These are phyloP conservation scores for Tragelaphus imberbis DNA, from an alignment of 2,113 vertebrate species.

Conservation along the genomic window DNA sequence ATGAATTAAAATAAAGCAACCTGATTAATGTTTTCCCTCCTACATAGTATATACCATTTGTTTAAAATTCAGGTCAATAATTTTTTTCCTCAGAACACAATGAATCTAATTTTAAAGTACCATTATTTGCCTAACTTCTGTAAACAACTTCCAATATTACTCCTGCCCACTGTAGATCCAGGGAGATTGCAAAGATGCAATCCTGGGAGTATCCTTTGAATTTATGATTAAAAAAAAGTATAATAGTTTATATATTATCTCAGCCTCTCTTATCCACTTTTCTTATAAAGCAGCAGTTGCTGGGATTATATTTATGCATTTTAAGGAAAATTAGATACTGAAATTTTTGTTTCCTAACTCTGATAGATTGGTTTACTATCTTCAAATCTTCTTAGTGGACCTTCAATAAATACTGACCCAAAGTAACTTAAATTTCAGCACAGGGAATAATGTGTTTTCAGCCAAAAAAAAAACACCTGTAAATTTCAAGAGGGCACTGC, in stretches of 20 bases:
- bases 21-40: not conserved
- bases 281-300: not conserved
- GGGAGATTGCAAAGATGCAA: not conserved
- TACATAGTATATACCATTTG: not conserved
- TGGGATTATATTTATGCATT: not conserved
- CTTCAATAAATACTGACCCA: not conserved
- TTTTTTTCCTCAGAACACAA: not conserved
- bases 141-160: not conserved
- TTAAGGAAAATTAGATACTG: not conserved
- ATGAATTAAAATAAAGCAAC: not conserved
- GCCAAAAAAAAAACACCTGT: not conserved
- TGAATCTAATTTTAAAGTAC: not conserved
- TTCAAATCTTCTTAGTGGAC: not conserved
- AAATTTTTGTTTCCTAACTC: not conserved
- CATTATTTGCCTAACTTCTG: not conserved
- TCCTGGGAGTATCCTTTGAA: not conserved
- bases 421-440: conserved; percentile 7
- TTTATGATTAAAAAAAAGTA: not conserved
- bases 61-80: not conserved
- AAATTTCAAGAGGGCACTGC: not conserved
- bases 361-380: not conserved
- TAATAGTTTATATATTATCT: not conserved
- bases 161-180: not conserved
- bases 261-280: not conserved
- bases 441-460: not conserved